Percentiles rank a stretch among this genome's conserved stretches.
Conservation (phyloP, 2,797 vertebrate genomes). For the Tadarida brasiliensis region DNA sequence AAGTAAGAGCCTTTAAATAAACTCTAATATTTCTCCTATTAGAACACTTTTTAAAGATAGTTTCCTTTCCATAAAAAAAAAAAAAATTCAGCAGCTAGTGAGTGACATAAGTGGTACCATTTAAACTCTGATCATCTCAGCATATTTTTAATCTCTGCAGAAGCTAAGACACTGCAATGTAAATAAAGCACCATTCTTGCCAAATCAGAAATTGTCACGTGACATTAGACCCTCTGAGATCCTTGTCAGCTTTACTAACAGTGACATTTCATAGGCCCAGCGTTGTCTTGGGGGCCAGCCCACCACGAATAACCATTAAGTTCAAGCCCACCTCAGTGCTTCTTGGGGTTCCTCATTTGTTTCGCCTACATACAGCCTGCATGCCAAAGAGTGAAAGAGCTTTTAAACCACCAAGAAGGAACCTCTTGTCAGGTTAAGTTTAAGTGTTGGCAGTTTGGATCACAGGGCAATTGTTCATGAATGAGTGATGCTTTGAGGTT, state of each 20-base stretch:
- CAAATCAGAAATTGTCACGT: conserved; percentile 2
- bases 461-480: conserved; percentile 53
- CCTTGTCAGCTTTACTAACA: not conserved
- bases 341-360: not conserved
- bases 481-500: conserved; percentile 30
- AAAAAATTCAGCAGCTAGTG: not conserved
- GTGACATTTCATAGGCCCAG: not conserved
- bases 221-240: not conserved
- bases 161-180: not conserved
- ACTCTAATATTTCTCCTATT: not conserved
- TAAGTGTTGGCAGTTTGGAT: conserved; percentile 39
- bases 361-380: not conserved
- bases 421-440: conserved; percentile 24
- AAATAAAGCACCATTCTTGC: not conserved
- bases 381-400: not conserved
- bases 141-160: not conserved
- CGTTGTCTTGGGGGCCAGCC: not conserved
- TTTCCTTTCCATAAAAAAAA: not conserved
- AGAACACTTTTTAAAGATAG: not conserved
- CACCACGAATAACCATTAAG: not conserved
- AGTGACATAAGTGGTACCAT: not conserved
- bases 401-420: conserved; percentile 41
- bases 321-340: not conserved
- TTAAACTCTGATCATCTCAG: not conserved
- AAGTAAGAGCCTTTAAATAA: not conserved